Evolutionary conservation across 2,888 invertebrate genomes (phyloP).

Genomic region (Lymantria monacha): DNA sequence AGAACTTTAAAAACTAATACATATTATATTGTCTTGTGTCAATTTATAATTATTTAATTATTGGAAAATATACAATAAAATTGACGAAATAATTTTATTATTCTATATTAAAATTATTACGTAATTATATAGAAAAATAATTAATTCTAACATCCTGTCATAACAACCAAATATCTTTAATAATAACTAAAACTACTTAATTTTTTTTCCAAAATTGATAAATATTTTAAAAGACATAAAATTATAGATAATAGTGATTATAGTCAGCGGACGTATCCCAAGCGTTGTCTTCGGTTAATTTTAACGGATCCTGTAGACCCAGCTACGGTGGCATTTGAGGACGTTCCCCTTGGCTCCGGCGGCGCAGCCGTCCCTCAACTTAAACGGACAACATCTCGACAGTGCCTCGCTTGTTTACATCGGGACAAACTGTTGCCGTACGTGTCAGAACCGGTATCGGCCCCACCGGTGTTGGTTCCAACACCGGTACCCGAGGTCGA

Average conservation of each 20-base stretch:
- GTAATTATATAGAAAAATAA: too few relatives aligned
- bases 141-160: too few relatives aligned
- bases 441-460: constrained; percentile 47
- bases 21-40: too few relatives aligned
- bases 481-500: constrained; percentile 20
- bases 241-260: constrained; percentile 3
- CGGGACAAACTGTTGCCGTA: constrained; percentile 54
- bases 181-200: too few relatives aligned
- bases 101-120: too few relatives aligned
- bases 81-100: too few relatives aligned
- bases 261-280: neutral
- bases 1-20: too few relatives aligned
- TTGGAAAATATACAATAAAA: too few relatives aligned
- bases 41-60: too few relatives aligned
- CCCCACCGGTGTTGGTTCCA: constrained; percentile 36
- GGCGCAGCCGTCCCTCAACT: constrained; percentile 50
- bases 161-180: too few relatives aligned
- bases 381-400: constrained; percentile 46
- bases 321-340: constrained; percentile 62
- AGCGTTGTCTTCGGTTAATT: constrained; percentile 7
- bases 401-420: constrained; percentile 57
- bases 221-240: constrained; percentile 5
- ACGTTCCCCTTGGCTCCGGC: constrained; percentile 54
- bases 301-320: constrained; percentile 24
- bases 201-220: constrained; percentile 8